Conservation (phyloP, 2,113 vertebrate species). For the Pseudois nayaur region DNA sequence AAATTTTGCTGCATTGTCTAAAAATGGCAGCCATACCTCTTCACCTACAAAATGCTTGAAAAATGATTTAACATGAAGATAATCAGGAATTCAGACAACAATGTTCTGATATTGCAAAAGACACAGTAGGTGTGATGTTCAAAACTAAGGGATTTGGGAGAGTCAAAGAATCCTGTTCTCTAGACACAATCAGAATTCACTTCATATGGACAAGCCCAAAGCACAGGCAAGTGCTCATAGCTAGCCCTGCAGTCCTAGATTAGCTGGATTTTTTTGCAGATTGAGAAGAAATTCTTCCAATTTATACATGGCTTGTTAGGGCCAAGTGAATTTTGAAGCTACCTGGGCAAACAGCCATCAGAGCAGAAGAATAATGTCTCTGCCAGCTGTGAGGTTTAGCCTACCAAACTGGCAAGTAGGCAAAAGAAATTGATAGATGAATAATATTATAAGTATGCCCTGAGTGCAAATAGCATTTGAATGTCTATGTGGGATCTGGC, state of each 20-base stretch:
- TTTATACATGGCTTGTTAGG: neutral
- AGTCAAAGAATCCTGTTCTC: neutral
- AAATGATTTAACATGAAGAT: neutral
- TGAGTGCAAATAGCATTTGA: neutral
- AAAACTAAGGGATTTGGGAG: neutral
- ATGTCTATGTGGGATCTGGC: neutral
- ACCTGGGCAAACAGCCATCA: neutral
- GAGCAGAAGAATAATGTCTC: neutral
- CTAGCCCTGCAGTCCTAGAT: neutral
- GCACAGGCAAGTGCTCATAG: neutral
- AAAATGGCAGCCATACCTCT: neutral
- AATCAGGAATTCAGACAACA: neutral
- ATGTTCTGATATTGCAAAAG: neutral
- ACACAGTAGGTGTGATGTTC: neutral
- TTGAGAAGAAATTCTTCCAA: neutral
- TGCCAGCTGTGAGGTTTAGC: neutral
- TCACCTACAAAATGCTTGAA: neutral
- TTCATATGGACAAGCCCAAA: neutral
- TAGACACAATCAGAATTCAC: neutral
- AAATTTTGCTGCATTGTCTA: neutral
- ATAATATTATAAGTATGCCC: neutral
- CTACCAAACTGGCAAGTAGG: neutral
- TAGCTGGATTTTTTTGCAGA: neutral
- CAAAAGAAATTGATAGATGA: neutral
- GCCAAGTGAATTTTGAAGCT: neutral